phyloP scores from a whole-genome alignment of 2,888 invertebrate genomes.

The Dascillus cervinus region DNA sequence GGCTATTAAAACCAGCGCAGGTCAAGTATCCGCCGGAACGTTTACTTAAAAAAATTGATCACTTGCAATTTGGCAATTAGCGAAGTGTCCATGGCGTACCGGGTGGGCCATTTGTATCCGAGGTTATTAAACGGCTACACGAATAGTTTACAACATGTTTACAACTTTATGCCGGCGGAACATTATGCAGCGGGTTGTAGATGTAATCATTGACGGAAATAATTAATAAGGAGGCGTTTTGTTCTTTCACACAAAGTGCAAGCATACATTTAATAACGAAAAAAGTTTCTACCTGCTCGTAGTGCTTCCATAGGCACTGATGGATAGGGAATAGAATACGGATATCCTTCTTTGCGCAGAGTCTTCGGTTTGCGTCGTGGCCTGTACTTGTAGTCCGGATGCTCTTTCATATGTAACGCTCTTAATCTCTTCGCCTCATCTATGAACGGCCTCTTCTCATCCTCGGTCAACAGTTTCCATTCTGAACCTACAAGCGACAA shows the following conservation, averaged over 20 bases:
- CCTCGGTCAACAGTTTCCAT: constrained; percentile 91
- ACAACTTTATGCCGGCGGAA: too few species aligned
- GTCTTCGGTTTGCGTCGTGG: constrained; percentile 86
- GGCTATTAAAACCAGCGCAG: too few species aligned
- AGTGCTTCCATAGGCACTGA: constrained; percentile 85
- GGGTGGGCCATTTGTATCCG: too few species aligned
- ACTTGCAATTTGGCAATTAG: too few species aligned
- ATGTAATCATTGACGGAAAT: too few species aligned
- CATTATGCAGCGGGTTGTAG: too few species aligned
- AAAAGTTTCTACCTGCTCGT: constrained; percentile 63
- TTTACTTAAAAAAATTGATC: too few species aligned
- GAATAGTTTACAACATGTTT: too few species aligned
- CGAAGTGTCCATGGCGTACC: too few species aligned
- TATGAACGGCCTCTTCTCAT: constrained; percentile 94
- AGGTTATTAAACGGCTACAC: too few species aligned
- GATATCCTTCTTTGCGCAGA: constrained; percentile 81
- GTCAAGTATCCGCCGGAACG: too few species aligned
- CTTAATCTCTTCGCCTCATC: constrained; percentile 94
- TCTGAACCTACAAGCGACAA: constrained; percentile 70
- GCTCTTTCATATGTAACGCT: constrained; percentile 91
- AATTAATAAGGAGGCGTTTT: too few species aligned
- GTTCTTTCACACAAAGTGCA: not conserved
- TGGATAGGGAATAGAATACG: constrained; percentile 87
- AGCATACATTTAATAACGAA: not conserved
- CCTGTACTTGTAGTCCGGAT: constrained; percentile 90